Base-by-base conservation (phyloP, 2,888 invertebrate species). In the Rutpela maculata region DNA sequence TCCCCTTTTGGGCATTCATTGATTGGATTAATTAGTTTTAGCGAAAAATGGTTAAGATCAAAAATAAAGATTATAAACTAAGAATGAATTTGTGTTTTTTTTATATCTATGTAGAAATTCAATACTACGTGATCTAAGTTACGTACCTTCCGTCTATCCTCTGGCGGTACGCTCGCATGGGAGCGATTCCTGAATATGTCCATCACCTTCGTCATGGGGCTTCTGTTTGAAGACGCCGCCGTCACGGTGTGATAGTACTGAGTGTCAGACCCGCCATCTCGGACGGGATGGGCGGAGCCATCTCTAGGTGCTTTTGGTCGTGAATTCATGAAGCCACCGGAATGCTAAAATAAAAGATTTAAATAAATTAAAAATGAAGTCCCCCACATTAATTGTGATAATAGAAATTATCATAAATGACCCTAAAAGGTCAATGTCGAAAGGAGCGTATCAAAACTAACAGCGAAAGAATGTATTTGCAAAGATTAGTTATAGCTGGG, bases 201-300 rank as follows among this genome's bases (percentile, higher is more conserved):
- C 94, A 97, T 97, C 68, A 97, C 96, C 91, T 97, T 97, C 81
- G 96, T 95, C 92, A 97, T 96, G 2, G 97, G 96, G 85, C 95
- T 95, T 82, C 92, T 90, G 82, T 90, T 91, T 83, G 93, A 92
- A 0, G 94, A 93, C 26, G 89, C 88, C 6, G 93, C 94, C 5
- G 94, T 94, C 78, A 95, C 92, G 50, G 95, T 95, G 87, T 95
- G 95, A 87, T 94, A 95, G 89, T 95, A 95, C 92, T 94, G 90
- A 38, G 89, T 90, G 79, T 89, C 88, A 11, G 89, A 89, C 83
- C 93, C 93, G 62, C 93, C 93, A 82, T 89, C 90, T 62, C 81
- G 92, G 88, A 89, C 94, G 4, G 93, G 93, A 91, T 95, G 94
- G 0, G 95, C 95, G 0, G 94, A 94, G 12, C 94, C 94, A 85